Base-by-base conservation (phyloP, 2,797 vertebrate genomes). In the Rhinatrema bivittatum region DNA sequence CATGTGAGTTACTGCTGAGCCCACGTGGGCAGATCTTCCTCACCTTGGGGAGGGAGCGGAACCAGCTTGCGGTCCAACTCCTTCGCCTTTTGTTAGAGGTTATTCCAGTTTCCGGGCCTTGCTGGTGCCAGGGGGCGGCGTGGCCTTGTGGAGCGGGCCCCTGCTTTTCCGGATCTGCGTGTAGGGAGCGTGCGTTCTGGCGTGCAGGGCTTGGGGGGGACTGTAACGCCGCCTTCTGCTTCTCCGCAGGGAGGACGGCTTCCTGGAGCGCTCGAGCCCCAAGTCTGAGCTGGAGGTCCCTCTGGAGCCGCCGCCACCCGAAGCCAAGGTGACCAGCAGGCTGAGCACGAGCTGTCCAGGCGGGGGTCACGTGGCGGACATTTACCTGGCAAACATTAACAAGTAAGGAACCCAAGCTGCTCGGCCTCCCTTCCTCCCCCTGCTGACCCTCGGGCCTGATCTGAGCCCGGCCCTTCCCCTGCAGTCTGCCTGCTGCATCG, bases 301-400 rank as follows among this genome's bases (percentile, higher is more conserved):
- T 18, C 79, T 82, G 13, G 83, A 87, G 60, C 84, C 81, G 30
- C 82, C 79, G 18, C 65, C 62, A 49, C 82, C 79, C 18, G 94
- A 91, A 63, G 93, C 96, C 53, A 91, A 91, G 24, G 88, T 97
- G 74, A 90, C 91, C 16, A 87, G 92, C 12, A 74, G 94, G 76
- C 84, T 87, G 49, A 91, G 84, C 31, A 87, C 90, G 53, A 87
- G 90, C 49, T 97, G 94, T 46, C 92, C 94, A 1, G 91, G 84
- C 6, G 95, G 93, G 59, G 86, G 91, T 34, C 95, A 98, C 36
- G 95, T 98, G 44, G 95, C 95, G 5, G 95, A 98, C 39, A 89
- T 98, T 72, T 98, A 98, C 77, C 84, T 98, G 62, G 95, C 95
- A 50, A 98, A 98, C 82, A 90, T 98, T 49, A 97, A 95, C 86